A percentile compares a stretch with the other conserved stretches of the same genome.
phyloP scores from a whole-genome alignment of 53 echinoderm and acorn worm species.

The Echinarachnius parma region DNA sequence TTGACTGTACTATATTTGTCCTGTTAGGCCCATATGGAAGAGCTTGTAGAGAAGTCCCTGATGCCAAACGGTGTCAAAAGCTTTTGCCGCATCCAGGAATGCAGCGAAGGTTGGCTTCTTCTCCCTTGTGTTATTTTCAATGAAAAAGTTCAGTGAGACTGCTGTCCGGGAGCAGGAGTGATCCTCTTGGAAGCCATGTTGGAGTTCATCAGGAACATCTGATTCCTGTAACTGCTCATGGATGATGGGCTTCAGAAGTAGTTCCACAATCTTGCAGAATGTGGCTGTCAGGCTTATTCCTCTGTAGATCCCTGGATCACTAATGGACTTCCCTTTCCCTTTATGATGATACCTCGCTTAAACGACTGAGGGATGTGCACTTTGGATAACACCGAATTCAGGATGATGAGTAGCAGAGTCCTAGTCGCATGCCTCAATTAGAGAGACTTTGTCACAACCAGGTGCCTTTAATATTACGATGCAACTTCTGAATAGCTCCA shows the following conservation, averaged over 20 bases:
- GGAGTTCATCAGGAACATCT: constrained; percentile 9
- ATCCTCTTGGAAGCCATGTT: constrained; percentile 5
- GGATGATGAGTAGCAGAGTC: not conserved
- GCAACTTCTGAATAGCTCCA: not conserved
- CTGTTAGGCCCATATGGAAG: not conserved
- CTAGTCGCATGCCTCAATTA: not conserved
- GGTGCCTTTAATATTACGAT: not conserved
- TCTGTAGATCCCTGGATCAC: not conserved
- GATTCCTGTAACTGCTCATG: not conserved
- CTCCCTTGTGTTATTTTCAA: not conserved
- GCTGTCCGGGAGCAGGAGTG: constrained; percentile 9
- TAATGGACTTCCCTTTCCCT: not conserved
- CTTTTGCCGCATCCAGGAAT: constrained; percentile 8
- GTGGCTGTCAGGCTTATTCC: not conserved
- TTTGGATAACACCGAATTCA: not conserved
- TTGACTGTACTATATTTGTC: not conserved
- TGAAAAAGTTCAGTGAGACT: constrained; percentile 4
- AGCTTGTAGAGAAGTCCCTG: not conserved
- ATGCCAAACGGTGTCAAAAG: constrained; percentile 5
- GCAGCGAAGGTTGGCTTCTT: not conserved
- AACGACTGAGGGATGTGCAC: not conserved
- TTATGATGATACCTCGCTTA: not conserved
- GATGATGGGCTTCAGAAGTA: not conserved
- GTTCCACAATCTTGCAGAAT: not conserved
- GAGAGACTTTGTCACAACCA: not conserved